phyloP scores from a whole-genome alignment of 2,888 invertebrate genomes.

The Linnaemya vulpina region DNA sequence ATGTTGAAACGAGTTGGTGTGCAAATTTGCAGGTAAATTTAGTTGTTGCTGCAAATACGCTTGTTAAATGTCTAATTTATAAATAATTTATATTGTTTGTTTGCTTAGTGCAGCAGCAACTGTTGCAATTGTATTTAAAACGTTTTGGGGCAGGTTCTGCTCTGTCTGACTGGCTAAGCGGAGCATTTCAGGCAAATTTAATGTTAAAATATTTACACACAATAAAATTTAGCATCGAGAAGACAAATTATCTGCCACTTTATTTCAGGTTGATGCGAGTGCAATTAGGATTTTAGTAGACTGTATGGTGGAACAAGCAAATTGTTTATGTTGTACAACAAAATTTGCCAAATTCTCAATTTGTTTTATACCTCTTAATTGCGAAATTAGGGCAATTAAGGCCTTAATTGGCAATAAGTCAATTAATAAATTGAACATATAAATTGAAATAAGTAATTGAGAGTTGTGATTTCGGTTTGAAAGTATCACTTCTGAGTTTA shows the following conservation, averaged over 20 bases:
- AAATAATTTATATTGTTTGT: slow-evolving; percentile 37
- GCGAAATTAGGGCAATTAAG: too few relatives aligned
- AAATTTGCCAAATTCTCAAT: background rate
- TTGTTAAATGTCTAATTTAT: slow-evolving; percentile 26
- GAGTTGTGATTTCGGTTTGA: too few relatives aligned
- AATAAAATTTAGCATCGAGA: background rate
- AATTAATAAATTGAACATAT: too few relatives aligned
- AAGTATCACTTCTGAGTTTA: too few relatives aligned
- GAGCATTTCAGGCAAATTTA: slow-evolving; percentile 49
- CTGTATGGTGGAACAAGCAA: background rate
- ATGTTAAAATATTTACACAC: slow-evolving; percentile 16
- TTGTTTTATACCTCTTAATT: too few relatives aligned
- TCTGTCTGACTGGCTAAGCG: slow-evolving; percentile 21
- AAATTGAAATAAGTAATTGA: too few relatives aligned
- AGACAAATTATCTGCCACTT: background rate
- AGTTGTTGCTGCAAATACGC: background rate
- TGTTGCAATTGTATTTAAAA: slow-evolving; percentile 22
- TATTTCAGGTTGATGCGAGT: slow-evolving; percentile 1
- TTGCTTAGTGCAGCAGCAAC: slow-evolving; percentile 8
- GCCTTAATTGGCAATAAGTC: too few relatives aligned
- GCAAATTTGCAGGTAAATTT: slow-evolving; percentile 15
- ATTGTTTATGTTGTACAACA: slow-evolving; percentile 1
- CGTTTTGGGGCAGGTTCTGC: background rate
- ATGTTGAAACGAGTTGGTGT: background rate
- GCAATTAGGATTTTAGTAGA: slow-evolving; percentile 16